Percentiles rank a stretch among this genome's conserved stretches.
Evolutionary conservation across 2,113 vertebrate genomes (phyloP).

Genomic region (Perca schrenkii): DNA sequence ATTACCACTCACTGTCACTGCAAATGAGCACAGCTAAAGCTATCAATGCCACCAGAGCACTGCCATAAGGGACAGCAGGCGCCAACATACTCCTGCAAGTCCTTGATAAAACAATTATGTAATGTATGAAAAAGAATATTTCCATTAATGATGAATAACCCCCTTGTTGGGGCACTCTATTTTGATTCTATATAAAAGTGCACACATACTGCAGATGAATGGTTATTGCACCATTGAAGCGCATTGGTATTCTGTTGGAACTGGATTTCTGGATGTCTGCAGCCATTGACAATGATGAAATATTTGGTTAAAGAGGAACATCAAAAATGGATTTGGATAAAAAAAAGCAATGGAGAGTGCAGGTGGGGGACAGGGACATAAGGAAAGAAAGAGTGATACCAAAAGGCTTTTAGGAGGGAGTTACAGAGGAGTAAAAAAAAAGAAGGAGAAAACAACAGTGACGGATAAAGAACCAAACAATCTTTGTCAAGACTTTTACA

Average conservation of each 20-base stretch:
- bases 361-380: not conserved
- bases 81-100: constrained; percentile 35
- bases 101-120: constrained; percentile 55
- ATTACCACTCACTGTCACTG: constrained; percentile 55
- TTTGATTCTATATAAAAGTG: constrained; percentile 23
- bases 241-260: constrained; percentile 46
- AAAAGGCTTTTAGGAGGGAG: constrained; percentile 15
- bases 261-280: constrained; percentile 28
- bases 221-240: constrained; percentile 25
- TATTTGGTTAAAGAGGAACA: constrained; percentile 33
- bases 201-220: constrained; percentile 9
- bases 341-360: constrained; percentile 34
- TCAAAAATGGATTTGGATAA: constrained; percentile 61
- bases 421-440: constrained; percentile 11
- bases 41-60: constrained; percentile 51
- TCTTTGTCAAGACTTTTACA: constrained; percentile 59
- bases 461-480: constrained; percentile 57
- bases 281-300: constrained; percentile 12
- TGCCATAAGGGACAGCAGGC: constrained; percentile 47
- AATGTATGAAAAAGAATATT: constrained; percentile 35
- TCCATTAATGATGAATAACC: constrained; percentile 39
- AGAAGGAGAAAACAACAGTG: constrained; percentile 35
- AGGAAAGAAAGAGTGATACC: not conserved
- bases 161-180: not conserved
- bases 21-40: constrained; percentile 55